A percentile compares a stretch with the other conserved stretches of the same genome.
These are phyloP conservation scores for Piaya cayana DNA, from an alignment of 2,113 vertebrate species.

Conservation along the genomic window DNA sequence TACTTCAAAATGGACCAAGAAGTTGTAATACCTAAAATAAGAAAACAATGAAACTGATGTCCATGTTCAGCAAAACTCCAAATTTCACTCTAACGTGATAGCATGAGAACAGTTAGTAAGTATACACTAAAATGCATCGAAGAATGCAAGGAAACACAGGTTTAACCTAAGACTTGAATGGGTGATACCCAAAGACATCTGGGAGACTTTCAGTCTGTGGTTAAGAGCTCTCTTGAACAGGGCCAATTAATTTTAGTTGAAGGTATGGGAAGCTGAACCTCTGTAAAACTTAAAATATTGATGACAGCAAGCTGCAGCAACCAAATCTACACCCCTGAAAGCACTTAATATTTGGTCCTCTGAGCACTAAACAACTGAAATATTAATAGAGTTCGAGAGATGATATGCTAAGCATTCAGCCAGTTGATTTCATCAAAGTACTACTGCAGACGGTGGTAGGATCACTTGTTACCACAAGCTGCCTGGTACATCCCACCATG, in stretches of 20 bases:
- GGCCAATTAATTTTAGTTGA: background rate
- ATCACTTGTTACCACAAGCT: background rate
- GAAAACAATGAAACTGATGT: background rate
- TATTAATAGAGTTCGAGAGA: background rate
- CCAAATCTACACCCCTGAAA: background rate
- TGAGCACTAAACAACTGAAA: background rate
- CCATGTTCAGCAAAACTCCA: background rate
- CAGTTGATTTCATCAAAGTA: background rate
- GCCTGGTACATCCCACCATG: background rate
- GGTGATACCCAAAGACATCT: background rate
- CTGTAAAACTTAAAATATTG: background rate
- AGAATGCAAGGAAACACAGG: background rate
- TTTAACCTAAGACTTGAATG: background rate
- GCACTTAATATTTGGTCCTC: background rate
- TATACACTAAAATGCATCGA: background rate
- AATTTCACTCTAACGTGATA: background rate
- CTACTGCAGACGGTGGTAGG: background rate
- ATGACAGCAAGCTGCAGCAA: background rate
- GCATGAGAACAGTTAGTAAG: background rate
- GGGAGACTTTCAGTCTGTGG: background rate
- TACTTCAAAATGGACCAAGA: constrained; percentile 4
- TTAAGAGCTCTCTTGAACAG: background rate
- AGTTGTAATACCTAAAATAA: background rate
- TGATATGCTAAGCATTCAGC: background rate
- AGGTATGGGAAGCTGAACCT: background rate